Base-by-base conservation (phyloP, 2,888 invertebrate species). In the Sinopyrophorus schimmeli region DNA sequence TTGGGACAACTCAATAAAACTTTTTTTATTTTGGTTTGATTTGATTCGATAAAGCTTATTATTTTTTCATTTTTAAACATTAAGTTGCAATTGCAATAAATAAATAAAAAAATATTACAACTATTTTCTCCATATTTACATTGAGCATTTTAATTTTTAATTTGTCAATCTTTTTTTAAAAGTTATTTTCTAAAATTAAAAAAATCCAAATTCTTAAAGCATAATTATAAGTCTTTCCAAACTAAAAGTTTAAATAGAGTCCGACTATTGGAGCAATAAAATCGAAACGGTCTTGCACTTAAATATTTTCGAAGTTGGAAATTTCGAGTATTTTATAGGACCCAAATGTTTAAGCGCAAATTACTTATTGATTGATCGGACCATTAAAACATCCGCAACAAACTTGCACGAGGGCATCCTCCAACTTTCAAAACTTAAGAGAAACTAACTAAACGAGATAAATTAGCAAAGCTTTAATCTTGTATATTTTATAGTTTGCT, bases 321-420 rank as follows among this genome's bases (percentile, higher is more conserved):
- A 20, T 24, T 24, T 24, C n/a, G n/a, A n/a, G n/a, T n/a, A n/a
- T n/a, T n/a, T n/a, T n/a, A n/a, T n/a, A n/a, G n/a, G n/a, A n/a
- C n/a, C n/a, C n/a, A n/a, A n/a, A n/a, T n/a, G n/a, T 26, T 24
- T 23, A n/a, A 26, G 31, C 38, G 35, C 28, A 47, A 47, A 47
- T 47, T 40, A 47, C 34, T 28, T 49, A 42, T 49, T 43, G 49
- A 49, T 49, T 49, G 42, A 49, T 43, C 12, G 24, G 32, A 38
- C 42, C 31, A 38, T 49, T 31, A 48, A 42, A 34, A 16, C 47
- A 41, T 40, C 28, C 35, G 34, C 32, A 34, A 35, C 47, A 41
- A 48, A 49, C 24, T 49, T 49, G 24, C 26, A 38, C 35, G n/a
- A n/a, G 42, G 30, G 9, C 31, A 37, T 35, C 23, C 30, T 14